phyloP scores from a whole-genome alignment of 2,888 invertebrate genomes.

The Cataglyphis livida region DNA sequence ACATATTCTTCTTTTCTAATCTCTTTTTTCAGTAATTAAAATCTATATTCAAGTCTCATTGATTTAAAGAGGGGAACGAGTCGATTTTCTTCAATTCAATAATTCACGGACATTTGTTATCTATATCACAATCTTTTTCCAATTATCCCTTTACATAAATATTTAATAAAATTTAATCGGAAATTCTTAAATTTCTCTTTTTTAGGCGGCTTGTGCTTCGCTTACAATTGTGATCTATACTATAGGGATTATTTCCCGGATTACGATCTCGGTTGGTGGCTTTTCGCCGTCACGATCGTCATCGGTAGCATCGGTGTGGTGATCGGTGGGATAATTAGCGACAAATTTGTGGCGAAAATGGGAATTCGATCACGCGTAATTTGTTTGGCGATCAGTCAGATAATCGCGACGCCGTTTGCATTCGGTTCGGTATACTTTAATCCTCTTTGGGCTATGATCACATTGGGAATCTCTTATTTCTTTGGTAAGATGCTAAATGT shows the following conservation, averaged over 20 bases:
- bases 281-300: constrained; percentile 95
- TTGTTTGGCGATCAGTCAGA: constrained; percentile 93
- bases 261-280: constrained; percentile 95
- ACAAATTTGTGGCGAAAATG: constrained; percentile 95
- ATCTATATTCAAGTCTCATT: not conserved
- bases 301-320: constrained; percentile 93
- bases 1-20: not conserved
- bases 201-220: constrained; percentile 95
- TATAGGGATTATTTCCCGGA: constrained; percentile 96
- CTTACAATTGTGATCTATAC: constrained; percentile 96
- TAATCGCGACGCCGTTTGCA: constrained; percentile 93
- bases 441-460: constrained; percentile 95
- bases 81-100: not conserved
- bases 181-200: not conserved
- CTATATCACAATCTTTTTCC: constrained; percentile 16
- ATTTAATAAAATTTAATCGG: not conserved
- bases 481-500: constrained; percentile 88
- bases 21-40: not conserved
- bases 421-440: constrained; percentile 94
- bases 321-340: constrained; percentile 92
- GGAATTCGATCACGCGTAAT: constrained; percentile 93
- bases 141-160: not conserved
- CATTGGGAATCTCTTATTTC: constrained; percentile 95
- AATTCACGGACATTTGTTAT: not conserved
- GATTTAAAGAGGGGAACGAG: not conserved